A percentile compares a stretch with the other conserved stretches of the same genome.
These are phyloP conservation scores for Tetramorium parvispinum DNA, from an alignment of 1,140 invertebrate species.

Conservation along the genomic window DNA sequence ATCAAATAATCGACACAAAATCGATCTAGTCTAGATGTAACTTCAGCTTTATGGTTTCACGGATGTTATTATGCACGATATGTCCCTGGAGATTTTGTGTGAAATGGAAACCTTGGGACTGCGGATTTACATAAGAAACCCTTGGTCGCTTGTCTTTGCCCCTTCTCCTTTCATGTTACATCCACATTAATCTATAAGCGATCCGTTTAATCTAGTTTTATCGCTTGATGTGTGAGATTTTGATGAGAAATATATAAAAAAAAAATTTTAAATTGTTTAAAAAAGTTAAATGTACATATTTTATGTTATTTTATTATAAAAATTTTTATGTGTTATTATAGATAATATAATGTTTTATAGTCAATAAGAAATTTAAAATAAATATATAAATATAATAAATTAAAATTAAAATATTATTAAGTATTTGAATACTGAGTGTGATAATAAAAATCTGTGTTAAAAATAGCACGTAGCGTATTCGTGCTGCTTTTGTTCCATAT, in stretches of 20 bases:
- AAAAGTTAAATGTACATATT: background rate
- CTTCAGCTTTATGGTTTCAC: conserved; percentile 32
- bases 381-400: too few relatives aligned
- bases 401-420: background rate
- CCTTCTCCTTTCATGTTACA: background rate
- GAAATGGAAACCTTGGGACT: conserved; percentile 66
- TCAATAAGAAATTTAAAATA: background rate
- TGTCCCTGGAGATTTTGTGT: conserved; percentile 52
- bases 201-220: background rate
- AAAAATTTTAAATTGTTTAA: background rate
- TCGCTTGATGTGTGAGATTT: background rate
- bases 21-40: background rate
- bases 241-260: background rate
- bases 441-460: background rate
- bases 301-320: background rate
- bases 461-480: background rate
- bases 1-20: background rate
- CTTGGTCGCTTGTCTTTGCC: conserved; percentile 5
- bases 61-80: conserved; percentile 12
- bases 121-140: conserved; percentile 67
- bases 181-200: background rate
- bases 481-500: background rate
- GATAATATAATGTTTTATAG: background rate
- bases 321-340: background rate
- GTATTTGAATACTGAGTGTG: background rate